Evolutionary conservation across 2,888 invertebrate genomes (phyloP).

Genomic region (Aphidoletes aphidimyza): DNA sequence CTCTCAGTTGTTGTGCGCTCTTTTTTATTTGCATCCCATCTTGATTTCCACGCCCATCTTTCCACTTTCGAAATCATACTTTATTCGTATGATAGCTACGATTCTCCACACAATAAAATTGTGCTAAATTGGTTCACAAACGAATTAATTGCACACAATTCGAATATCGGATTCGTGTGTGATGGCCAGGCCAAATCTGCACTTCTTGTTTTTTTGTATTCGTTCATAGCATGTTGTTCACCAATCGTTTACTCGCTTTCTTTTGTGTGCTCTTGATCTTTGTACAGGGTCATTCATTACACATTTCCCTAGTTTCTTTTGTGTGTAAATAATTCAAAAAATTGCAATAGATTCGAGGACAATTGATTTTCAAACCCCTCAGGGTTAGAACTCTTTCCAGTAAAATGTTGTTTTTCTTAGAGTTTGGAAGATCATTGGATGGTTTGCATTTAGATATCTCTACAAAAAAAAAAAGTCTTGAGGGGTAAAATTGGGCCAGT

Average conservation of each 20-base stretch:
- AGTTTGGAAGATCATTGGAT: too few relatives aligned
- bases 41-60: not conserved
- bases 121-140: conserved; percentile 36
- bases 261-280: not conserved
- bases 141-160: conserved; percentile 36
- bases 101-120: conserved; percentile 33
- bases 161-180: conserved; percentile 16
- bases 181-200: not conserved
- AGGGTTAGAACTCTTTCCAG: too few relatives aligned
- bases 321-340: too few relatives aligned
- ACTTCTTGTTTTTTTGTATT: not conserved
- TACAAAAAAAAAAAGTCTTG: too few relatives aligned
- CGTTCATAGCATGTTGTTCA: too few relatives aligned
- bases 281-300: too few relatives aligned
- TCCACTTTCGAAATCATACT: conserved; percentile 21
- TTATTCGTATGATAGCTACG: conserved; percentile 8
- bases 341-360: too few relatives aligned
- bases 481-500: too few relatives aligned
- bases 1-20: not conserved
- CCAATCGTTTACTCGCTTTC: not conserved
- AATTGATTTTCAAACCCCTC: too few relatives aligned
- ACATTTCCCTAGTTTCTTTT: too few relatives aligned
- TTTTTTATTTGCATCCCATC: conserved; percentile 1
- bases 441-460: too few relatives aligned
- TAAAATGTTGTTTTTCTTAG: too few relatives aligned